Evolutionary conservation across 2,797 vertebrate species (phyloP).

Genomic region (Thalassophryne amazonica): DNA sequence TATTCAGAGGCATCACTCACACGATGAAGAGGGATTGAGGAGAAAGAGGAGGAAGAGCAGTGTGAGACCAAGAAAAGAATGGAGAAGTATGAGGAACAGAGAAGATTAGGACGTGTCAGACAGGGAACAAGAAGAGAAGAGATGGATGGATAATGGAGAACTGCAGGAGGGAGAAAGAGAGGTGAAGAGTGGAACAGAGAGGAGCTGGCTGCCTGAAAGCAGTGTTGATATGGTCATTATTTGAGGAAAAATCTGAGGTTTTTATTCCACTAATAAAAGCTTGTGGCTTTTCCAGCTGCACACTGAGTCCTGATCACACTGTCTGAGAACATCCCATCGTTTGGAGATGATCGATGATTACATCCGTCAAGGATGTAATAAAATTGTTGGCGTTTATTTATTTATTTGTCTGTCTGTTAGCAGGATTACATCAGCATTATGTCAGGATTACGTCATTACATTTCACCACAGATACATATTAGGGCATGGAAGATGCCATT

Average conservation of each 20-base stretch:
- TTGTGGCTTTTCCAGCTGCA: constrained; percentile 58
- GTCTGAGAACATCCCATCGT: constrained; percentile 8
- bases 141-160: constrained; percentile 48
- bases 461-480: too few species aligned
- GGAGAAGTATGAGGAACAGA: constrained; percentile 31
- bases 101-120: constrained; percentile 50
- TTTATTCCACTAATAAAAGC: constrained; percentile 68
- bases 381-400: too few species aligned
- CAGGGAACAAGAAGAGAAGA: constrained; percentile 39
- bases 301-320: too few species aligned
- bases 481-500: too few species aligned
- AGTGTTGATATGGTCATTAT: constrained; percentile 55
- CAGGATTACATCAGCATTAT: too few species aligned
- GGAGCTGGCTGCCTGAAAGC: constrained; percentile 47
- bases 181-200: constrained; percentile 17
- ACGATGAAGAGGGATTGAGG: constrained; percentile 22
- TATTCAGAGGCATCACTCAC: constrained; percentile 67
- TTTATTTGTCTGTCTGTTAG: too few species aligned
- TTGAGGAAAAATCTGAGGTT: constrained; percentile 61
- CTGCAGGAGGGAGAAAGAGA: constrained; percentile 30
- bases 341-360: too few species aligned
- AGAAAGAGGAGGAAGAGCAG: constrained; percentile 21
- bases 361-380: too few species aligned
- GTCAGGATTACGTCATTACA: too few species aligned
- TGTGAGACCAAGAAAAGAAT: constrained; percentile 37